Base-by-base conservation (phyloP, 1,140 invertebrate genomes). In the Drosophila sp. region DNA sequence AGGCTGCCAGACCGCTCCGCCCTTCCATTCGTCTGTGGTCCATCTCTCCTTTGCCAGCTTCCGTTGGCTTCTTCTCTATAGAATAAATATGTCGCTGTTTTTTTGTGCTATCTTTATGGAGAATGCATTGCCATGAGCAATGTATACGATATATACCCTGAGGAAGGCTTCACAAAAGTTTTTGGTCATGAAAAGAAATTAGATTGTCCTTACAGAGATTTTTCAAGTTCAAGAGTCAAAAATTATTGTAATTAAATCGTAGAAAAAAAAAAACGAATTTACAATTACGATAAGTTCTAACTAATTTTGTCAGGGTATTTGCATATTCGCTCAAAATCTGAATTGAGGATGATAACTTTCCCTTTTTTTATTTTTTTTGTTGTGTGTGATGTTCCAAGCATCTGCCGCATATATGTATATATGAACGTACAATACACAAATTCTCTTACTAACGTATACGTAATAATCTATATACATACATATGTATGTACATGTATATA, bases 1-100 rank as follows among this genome's bases (percentile, higher is more conserved):
- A 89, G 84, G 84, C 84, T 87, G 74, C 70, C 35, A 63, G 72
- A 63, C 55, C 57, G 60, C 57, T 66, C 55, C 23, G 47, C 55
- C 54, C 67, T 32, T 3, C 33, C 33, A 35, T 8, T 35, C 2
- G 33, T 35, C 44, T 38, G 25, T 66, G 35, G 25, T 70, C 69
- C 67, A 64, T 64, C 8, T 56, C 25, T 38, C 47, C 69, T 10
- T 72, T 38, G 29, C n/a, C 58, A 29, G 72, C 65, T 57, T 60
- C 40, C 65, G 56, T 33, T 50, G 25, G 72, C 65, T 57, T 60
- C 40, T 57, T 32, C n/a, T 35, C 55, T 38, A 68, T 38, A 32
- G 41, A 50, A 50, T 50, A 56, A 64, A 64, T 60, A 70, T 64
- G 76, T 76, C 60, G 35, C 23, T 29, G 30, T 61, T 30, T 4